A percentile compares a stretch with the other conserved stretches of the same genome.
Conservation (phyloP, 2,888 invertebrate genomes). For the Xanthia icteritia region DNA sequence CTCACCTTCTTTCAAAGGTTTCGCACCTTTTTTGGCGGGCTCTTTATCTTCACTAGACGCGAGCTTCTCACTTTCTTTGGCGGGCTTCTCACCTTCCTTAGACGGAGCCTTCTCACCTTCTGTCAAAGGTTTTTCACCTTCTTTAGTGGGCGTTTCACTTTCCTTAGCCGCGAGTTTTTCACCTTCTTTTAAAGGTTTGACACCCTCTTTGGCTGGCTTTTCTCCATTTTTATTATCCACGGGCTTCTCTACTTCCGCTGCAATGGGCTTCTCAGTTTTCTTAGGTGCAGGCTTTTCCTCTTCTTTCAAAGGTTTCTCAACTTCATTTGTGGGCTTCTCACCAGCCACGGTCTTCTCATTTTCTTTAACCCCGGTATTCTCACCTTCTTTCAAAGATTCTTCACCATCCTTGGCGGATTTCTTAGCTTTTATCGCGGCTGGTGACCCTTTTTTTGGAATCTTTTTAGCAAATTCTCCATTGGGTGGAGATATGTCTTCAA, state of each 20-base stretch:
- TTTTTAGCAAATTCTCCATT: constrained; percentile 46
- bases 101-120: not conserved
- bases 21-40: not conserved
- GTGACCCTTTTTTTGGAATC: constrained; percentile 28
- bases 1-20: not conserved
- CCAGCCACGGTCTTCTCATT: fast-evolving
- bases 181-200: not conserved
- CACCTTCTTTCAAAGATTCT: not conserved
- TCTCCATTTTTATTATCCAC: not conserved
- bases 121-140: not conserved
- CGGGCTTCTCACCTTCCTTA: constrained; percentile 2
- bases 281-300: not conserved
- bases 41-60: not conserved
- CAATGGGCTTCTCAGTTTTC: not conserved
- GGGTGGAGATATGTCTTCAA: constrained; percentile 41
- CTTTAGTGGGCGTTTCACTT: not conserved
- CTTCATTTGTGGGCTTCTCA: not conserved
- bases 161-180: not conserved
- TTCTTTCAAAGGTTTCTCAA: not conserved
- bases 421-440: not conserved
- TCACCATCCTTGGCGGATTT: not conserved
- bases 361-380: not conserved
- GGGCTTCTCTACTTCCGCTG: not conserved
- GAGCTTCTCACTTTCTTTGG: not conserved
- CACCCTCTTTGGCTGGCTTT: not conserved